A percentile compares a stretch with the other conserved stretches of the same genome.
Conservation (phyloP, 2,797 vertebrate genomes). For the Takifugu rubripes region DNA sequence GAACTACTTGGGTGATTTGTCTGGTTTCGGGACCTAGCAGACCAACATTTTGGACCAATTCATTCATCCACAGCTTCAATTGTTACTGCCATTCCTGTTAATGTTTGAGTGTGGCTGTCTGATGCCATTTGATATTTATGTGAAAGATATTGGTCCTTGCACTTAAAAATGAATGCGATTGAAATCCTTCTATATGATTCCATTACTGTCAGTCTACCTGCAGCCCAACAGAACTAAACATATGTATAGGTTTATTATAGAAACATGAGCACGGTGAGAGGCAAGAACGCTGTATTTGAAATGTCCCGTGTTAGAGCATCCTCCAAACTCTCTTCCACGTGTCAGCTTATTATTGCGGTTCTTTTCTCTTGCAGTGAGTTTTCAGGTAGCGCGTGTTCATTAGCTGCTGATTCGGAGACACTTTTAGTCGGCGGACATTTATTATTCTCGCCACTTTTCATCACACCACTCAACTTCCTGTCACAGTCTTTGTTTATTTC, state of each 20-base stretch:
- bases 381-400: constrained; percentile 34
- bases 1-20: not conserved
- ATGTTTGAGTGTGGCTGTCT: no score
- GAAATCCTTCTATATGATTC: no score
- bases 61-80: not conserved
- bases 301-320: not conserved
- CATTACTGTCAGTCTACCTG: no score
- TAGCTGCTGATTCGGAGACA: constrained; percentile 19
- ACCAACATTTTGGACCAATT: not conserved
- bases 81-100: not conserved
- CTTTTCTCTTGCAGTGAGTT: constrained; percentile 24
- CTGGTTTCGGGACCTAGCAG: not conserved
- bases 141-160: no score
- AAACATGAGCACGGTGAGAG: no score
- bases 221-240: no score
- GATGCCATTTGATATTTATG: no score
- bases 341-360: constrained; percentile 11
- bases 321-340: not conserved
- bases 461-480: constrained; percentile 41
- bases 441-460: constrained; percentile 36
- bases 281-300: not conserved
- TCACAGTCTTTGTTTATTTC: constrained; percentile 44
- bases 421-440: constrained; percentile 24
- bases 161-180: no score
- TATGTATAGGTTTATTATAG: no score